phyloP scores from a whole-genome alignment of 1,140 invertebrate species.

The Drosophila kepulauana region DNA sequence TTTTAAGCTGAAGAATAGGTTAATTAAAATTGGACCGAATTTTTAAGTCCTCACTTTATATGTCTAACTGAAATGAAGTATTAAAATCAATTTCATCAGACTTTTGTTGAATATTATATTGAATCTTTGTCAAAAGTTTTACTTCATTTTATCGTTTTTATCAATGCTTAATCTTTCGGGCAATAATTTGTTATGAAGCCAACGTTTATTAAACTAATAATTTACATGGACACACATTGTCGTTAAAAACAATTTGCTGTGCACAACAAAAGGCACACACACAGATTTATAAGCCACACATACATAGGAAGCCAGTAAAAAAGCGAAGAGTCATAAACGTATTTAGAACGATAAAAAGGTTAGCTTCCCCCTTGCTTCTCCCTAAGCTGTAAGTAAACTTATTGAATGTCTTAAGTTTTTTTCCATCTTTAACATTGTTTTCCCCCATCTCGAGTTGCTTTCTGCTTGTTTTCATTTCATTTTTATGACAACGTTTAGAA shows the following conservation, averaged over 20 bases:
- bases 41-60: no score
- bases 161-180: neutral
- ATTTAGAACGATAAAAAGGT: conserved; percentile 82
- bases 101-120: neutral
- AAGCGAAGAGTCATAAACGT: conserved; percentile 56
- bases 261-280: conserved; percentile 36
- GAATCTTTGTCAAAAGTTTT: neutral
- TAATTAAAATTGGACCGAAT: no score
- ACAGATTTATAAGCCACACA: conserved; percentile 66
- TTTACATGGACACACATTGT: conserved; percentile 75
- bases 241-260: conserved; percentile 77
- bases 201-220: conserved; percentile 80
- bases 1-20: no score
- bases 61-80: no score
- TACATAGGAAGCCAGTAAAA: neutral
- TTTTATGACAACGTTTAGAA: conserved; percentile 84
- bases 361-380: conserved; percentile 15
- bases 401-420: conserved; percentile 81
- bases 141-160: neutral
- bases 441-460: conserved; percentile 27
- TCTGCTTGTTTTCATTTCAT: conserved; percentile 81
- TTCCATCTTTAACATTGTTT: conserved; percentile 42
- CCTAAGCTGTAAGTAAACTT: conserved; percentile 65
- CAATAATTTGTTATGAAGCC: conserved; percentile 46
- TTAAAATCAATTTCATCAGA: no score